Evolutionary conservation across 1,140 invertebrate species (phyloP).

Genomic region (Temnothorax longispinosus): DNA sequence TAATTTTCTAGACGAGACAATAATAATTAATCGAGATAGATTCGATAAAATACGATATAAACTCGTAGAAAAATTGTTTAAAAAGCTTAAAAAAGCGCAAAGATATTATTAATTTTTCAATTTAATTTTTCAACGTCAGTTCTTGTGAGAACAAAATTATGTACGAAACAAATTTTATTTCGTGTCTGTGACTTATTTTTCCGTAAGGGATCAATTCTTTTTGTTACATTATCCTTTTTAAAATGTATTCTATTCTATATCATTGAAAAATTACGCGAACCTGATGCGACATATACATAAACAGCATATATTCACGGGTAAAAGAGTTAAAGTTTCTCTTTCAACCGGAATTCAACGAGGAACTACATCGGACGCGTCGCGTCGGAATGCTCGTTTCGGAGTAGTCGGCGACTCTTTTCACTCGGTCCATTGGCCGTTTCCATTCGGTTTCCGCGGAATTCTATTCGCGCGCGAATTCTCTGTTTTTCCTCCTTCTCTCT

Average conservation of each 20-base stretch:
- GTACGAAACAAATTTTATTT: neutral
- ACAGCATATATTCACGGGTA: neutral
- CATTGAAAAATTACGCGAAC: neutral
- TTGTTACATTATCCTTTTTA: neutral
- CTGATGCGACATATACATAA: neutral
- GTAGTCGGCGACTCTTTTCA: conserved; percentile 37
- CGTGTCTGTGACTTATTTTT: neutral
- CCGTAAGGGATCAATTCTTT: neutral
- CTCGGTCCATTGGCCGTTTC: conserved; percentile 42
- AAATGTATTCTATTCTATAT: neutral
- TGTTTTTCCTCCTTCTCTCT: neutral
- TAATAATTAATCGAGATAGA: neutral
- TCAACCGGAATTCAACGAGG: neutral
- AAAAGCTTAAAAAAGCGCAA: neutral
- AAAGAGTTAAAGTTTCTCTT: conserved; percentile 36
- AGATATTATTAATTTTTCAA: neutral
- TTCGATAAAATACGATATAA: neutral
- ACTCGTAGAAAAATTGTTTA: neutral
- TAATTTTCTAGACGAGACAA: neutral
- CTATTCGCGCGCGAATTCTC: conserved; percentile 10
- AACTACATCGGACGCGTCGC: neutral
- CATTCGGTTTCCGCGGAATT: conserved; percentile 50
- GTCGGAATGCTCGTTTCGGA: conserved; percentile 6
- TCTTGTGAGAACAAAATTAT: neutral
- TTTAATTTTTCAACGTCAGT: neutral